Evolutionary conservation across 2,797 vertebrate species (phyloP).

Genomic region (Poeciliopsis infans): DNA sequence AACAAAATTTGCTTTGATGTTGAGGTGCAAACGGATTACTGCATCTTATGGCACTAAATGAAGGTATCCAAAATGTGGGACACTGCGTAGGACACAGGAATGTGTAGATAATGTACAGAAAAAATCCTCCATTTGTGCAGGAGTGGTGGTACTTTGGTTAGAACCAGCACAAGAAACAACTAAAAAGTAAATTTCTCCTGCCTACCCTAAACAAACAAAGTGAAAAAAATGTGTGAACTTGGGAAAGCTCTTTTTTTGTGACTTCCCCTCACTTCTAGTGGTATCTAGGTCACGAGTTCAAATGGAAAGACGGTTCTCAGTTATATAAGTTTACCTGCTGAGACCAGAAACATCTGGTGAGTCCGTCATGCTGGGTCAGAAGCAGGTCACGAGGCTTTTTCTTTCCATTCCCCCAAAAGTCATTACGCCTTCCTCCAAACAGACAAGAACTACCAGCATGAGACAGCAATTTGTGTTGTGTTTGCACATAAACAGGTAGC

Average conservation of each 20-base stretch:
- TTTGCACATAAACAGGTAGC: background rate
- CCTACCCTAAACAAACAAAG: background rate
- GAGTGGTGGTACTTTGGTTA: background rate
- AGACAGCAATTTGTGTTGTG: background rate
- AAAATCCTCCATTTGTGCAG: background rate
- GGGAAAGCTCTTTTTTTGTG: background rate
- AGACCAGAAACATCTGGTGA: conserved; percentile 2
- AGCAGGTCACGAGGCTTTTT: background rate
- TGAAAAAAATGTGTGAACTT: background rate
- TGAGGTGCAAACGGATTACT: background rate
- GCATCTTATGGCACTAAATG: background rate
- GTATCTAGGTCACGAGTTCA: background rate
- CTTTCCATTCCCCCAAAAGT: background rate
- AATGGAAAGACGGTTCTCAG: background rate
- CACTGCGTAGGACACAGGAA: background rate
- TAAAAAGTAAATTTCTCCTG: background rate
- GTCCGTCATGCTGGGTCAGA: background rate
- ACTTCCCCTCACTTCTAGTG: background rate
- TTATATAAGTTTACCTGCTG: background rate
- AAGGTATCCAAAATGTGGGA: background rate
- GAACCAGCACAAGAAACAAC: background rate
- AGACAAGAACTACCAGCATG: background rate
- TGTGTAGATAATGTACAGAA: background rate
- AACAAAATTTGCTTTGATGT: background rate
- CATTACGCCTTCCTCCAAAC: background rate